Evolutionary conservation across 2,113 vertebrate species (phyloP), one percentile per base, ranked within the genome.

Genomic region (Salvelinus alpinus): DNA sequence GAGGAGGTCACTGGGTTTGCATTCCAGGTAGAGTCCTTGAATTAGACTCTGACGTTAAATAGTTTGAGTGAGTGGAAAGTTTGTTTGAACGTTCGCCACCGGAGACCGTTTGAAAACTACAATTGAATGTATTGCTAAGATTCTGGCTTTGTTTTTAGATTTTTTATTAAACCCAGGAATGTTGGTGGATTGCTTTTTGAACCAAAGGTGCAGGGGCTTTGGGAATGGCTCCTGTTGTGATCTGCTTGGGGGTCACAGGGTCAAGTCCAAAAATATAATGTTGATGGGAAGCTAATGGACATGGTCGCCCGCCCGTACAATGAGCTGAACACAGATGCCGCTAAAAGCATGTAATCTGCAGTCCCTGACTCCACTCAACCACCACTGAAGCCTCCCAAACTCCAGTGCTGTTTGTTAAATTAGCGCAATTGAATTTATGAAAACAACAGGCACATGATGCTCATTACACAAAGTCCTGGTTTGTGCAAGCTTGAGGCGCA

Each of bases 341-440:
- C 13, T 24, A 18, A 16, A 18, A 12, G 14, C 65, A 18, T 31
- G 25, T 29, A 24, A 16, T 3, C 27, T 31, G 25, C 25, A 27
- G 12, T 66, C 7, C 12, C 31, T 5, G 64, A 20, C 62, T 25
- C 7, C 57, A 29, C 76, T 24, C 31, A 77, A 78, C 31, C 3
- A 70, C 51, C 71, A 60, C 64, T 38, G 24, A 51, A 16, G 38
- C 67, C 29, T 77, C 74, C 51, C 31, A 66, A 76, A 75, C 73
- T 25, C 27, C 65, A 65, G 77, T 78, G 66, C 72, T 38, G 83
- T 75, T 68, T 74, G 76, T 14, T 68, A 71, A 90, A 88, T 89
- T 85, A 88, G 67, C 29, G 1, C 84, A 87, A 91, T 76, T 86
- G 80, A 85, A 88, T 91, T 90, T 87, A 78, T 72, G 78, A 77